These are phyloP conservation scores for Drosophila diplacantha DNA, from an alignment of 2,888 invertebrate species.

Conservation along the genomic window DNA sequence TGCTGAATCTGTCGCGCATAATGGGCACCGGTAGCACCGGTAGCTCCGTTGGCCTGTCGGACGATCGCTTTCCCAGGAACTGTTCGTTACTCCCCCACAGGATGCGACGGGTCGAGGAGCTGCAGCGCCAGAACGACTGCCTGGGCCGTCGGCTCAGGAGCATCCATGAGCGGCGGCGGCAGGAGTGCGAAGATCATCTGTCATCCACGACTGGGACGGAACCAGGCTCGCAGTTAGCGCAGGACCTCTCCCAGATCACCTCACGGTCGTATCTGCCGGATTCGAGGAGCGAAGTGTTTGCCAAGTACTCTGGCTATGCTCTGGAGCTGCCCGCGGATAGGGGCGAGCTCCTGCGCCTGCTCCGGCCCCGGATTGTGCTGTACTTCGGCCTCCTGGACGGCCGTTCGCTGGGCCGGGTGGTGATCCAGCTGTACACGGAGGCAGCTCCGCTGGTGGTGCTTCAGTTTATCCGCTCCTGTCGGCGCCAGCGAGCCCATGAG, in stretches of 20 bases:
- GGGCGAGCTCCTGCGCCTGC: constrained; percentile 21
- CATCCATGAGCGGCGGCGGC: not conserved
- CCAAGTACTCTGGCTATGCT: constrained; percentile 36
- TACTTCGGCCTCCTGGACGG: constrained; percentile 56
- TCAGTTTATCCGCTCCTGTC: constrained; percentile 58
- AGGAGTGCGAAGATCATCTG: not conserved
- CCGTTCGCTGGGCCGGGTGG: constrained; percentile 54
- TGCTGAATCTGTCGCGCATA: constrained; percentile 30
- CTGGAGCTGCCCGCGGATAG: constrained; percentile 34
- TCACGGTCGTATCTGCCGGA: not conserved
- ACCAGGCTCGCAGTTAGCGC: not conserved
- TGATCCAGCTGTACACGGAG: constrained; percentile 65
- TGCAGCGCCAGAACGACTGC: constrained; percentile 5
- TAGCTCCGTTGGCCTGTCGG: not conserved
- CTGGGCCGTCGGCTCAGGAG: constrained; percentile 24
- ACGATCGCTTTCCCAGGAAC: constrained; percentile 1
- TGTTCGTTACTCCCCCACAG: constrained; percentile 1
- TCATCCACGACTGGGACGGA: not conserved
- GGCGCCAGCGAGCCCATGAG: constrained; percentile 29
- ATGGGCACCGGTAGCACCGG: constrained; percentile 17
- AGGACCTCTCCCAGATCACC: not conserved
- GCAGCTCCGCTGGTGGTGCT: constrained; percentile 65
- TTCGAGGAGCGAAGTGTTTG: not conserved
- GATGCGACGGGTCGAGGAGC: constrained; percentile 1
- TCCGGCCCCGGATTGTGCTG: constrained; percentile 63